phyloP scores from a whole-genome alignment of 2,113 vertebrate genomes.

The Synchiropus splendidus region DNA sequence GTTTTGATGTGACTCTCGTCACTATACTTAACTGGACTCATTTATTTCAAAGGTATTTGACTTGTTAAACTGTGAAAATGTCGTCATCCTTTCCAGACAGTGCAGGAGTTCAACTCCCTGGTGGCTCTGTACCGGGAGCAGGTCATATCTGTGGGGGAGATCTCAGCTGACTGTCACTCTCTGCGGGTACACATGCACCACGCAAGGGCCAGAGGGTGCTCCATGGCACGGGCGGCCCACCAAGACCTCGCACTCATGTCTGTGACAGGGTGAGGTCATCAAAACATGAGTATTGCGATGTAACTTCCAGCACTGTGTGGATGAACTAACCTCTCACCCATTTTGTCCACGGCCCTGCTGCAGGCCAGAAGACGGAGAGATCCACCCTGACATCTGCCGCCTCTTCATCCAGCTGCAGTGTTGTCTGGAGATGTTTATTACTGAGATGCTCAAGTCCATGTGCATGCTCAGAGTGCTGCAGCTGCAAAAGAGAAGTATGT shows the following conservation, averaged over 20 bases:
- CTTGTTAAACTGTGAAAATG: too few relatives aligned
- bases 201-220: slow-evolving; percentile 83
- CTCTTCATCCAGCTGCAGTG: slow-evolving; percentile 95
- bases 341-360: background rate
- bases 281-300: background rate
- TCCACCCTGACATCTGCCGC: slow-evolving; percentile 92
- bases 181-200: slow-evolving; percentile 85
- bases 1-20: too few relatives aligned
- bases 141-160: slow-evolving; percentile 92
- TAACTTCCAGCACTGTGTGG: background rate
- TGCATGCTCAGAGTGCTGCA: slow-evolving; percentile 92
- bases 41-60: too few relatives aligned
- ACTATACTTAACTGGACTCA: too few relatives aligned
- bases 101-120: slow-evolving; percentile 95
- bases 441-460: slow-evolving; percentile 96
- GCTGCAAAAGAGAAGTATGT: slow-evolving; percentile 87
- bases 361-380: slow-evolving; percentile 92
- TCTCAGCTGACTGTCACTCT: slow-evolving; percentile 78
- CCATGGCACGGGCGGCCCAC: slow-evolving; percentile 84
- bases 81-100: slow-evolving; percentile 69
- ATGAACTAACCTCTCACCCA: background rate
- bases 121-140: slow-evolving; percentile 91
- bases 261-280: slow-evolving; percentile 66
- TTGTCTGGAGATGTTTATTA: slow-evolving; percentile 96
- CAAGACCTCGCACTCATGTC: slow-evolving; percentile 86